Evolutionary conservation across 2,888 invertebrate genomes (phyloP).

Genomic region (Aphidoletes aphidimyza): DNA sequence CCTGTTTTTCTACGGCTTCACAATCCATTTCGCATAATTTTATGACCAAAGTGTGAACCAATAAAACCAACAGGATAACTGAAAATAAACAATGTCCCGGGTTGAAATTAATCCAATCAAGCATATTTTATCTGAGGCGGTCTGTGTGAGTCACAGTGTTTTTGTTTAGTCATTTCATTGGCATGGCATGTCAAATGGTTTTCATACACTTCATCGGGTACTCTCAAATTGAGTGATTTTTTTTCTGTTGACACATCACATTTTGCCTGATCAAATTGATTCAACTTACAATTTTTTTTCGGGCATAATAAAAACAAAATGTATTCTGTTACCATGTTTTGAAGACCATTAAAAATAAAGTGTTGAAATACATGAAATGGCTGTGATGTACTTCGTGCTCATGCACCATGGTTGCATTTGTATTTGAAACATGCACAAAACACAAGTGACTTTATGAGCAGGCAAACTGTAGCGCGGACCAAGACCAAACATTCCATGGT

Average conservation of each 20-base stretch:
- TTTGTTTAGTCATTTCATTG: no score
- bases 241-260: not conserved
- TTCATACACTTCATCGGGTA: not conserved
- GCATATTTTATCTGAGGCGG: conserved; percentile 14
- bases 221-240: not conserved
- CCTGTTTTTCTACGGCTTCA: conserved; percentile 1
- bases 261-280: no score
- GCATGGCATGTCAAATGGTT: no score
- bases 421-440: not conserved
- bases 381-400: no score
- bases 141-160: no score
- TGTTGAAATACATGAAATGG: no score
- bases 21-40: not conserved
- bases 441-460: not conserved
- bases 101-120: conserved; percentile 43
- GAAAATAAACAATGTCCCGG: conserved; percentile 35
- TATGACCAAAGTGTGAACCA: not conserved
- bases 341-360: no score
- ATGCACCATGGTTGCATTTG: conserved; percentile 5
- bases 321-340: no score
- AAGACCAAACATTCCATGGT: not conserved
- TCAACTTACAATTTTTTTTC: no score
- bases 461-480: not conserved
- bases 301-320: no score
- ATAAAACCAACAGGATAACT: conserved; percentile 16